Evolutionary conservation across 2,888 invertebrate genomes (phyloP).

Genomic region (Cheilosia impressa): DNA sequence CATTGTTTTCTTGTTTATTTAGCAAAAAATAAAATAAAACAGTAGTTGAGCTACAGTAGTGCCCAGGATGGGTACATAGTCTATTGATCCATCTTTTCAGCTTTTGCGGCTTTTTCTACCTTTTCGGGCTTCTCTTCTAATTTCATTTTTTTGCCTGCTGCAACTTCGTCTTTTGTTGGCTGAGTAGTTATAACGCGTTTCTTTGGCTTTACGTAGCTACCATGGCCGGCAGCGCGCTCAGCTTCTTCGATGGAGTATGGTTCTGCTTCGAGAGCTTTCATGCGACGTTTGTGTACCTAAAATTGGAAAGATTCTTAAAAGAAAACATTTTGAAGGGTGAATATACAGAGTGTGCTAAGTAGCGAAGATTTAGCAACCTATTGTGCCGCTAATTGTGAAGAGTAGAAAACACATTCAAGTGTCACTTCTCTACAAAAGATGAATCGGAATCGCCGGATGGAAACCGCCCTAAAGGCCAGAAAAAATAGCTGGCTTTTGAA

Average conservation of each 20-base stretch:
- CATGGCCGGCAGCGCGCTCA: constrained; percentile 94
- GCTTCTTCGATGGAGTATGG: constrained; percentile 96
- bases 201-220: constrained; percentile 89
- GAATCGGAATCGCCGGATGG: too few relatives aligned
- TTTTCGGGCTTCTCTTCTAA: constrained; percentile 78
- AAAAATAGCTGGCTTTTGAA: too few relatives aligned
- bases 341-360: not conserved
- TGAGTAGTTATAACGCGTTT: constrained; percentile 91
- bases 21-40: constrained; percentile 2
- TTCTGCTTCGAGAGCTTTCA: constrained; percentile 94
- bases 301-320: not conserved
- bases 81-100: constrained; percentile 58
- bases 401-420: too few relatives aligned
- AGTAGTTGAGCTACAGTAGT: not conserved
- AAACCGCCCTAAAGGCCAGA: too few relatives aligned
- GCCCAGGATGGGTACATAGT: not conserved
- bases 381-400: too few relatives aligned
- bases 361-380: too few relatives aligned
- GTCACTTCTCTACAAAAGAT: too few relatives aligned
- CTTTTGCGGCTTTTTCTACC: constrained; percentile 17
- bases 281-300: constrained; percentile 92
- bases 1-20: constrained; percentile 35
- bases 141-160: constrained; percentile 80
- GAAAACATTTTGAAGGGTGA: not conserved
- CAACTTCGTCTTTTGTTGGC: constrained; percentile 83